Evolutionary conservation across 1,140 invertebrate genomes (phyloP).

Genomic region (Bactericera cockerelli): DNA sequence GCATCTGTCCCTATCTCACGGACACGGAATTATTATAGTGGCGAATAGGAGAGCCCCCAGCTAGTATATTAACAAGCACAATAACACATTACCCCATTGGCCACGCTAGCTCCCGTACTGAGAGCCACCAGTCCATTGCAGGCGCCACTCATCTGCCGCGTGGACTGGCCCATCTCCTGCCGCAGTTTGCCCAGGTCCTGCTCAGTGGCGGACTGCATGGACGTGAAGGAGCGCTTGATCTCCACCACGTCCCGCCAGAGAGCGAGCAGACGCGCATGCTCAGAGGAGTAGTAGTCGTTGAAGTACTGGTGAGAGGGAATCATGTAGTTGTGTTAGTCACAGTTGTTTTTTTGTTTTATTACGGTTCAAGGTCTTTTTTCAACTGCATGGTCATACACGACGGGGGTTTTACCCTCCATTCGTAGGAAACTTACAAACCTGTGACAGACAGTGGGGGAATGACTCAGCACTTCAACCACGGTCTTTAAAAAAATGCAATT

Average conservation of each 20-base stretch:
- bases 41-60: not conserved
- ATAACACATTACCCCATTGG: conserved; percentile 14
- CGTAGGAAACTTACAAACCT: no score
- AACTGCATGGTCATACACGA: no score
- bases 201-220: conserved; percentile 73
- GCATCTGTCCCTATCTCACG: no score
- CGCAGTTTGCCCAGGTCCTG: conserved; percentile 66
- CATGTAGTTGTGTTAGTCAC: no score
- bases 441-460: no score
- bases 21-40: not conserved
- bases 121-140: conserved; percentile 32
- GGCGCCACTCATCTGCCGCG: conserved; percentile 40
- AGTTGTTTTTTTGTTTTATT: no score
- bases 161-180: conserved; percentile 41
- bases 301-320: conserved; percentile 52
- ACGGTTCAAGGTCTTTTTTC: no score
- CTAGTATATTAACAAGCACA: not conserved
- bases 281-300: conserved; percentile 81
- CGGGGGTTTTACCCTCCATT: no score
- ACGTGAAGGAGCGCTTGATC: conserved; percentile 63
- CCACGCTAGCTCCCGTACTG: conserved; percentile 13
- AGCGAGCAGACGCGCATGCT: conserved; percentile 68
- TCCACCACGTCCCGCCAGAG: conserved; percentile 79
- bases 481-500: no score
- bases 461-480: no score